Percentiles rank a stretch among this genome's conserved stretches.
These are phyloP conservation scores for Catostylus mosaicus DNA, from an alignment of 30 jellyfish, hydroid and myxozoan species.

Conservation along the genomic window DNA sequence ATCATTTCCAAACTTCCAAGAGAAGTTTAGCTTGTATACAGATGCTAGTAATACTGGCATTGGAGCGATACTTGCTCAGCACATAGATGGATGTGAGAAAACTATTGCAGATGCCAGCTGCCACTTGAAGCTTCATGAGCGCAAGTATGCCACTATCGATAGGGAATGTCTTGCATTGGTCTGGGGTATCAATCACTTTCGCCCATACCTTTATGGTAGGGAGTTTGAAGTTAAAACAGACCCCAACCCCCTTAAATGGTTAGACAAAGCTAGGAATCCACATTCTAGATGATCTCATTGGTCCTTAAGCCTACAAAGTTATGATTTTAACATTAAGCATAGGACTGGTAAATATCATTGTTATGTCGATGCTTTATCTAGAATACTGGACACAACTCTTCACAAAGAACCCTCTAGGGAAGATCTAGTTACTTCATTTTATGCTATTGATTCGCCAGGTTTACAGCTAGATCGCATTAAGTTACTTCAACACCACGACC, in stretches of 20 bases:
- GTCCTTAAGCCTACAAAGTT: constrained; percentile 33
- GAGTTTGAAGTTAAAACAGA: constrained; percentile 46
- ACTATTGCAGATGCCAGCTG: constrained; percentile 62
- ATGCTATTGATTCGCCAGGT: constrained; percentile 54
- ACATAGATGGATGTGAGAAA: constrained; percentile 39
- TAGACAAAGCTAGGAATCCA: constrained; percentile 63
- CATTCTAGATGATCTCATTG: constrained; percentile 59
- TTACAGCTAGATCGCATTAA: constrained; percentile 39
- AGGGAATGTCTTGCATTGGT: constrained; percentile 42
- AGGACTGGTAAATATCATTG: constrained; percentile 61
- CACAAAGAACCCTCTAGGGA: background rate
- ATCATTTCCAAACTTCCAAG: constrained; percentile 41
- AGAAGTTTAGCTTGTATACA: constrained; percentile 39
- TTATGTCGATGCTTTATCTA: constrained; percentile 54
- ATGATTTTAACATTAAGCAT: constrained; percentile 22
- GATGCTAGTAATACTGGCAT: constrained; percentile 63
- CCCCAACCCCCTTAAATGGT: constrained; percentile 60
- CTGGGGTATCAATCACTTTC: constrained; percentile 62
- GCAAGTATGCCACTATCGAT: constrained; percentile 54
- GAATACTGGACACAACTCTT: too few species aligned
- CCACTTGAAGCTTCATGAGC: constrained; percentile 31
- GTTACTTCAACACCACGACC: constrained; percentile 41
- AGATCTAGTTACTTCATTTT: background rate
- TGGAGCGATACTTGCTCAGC: constrained; percentile 65
- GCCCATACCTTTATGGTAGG: constrained; percentile 61